These are phyloP conservation scores for Esox lucius DNA, from an alignment of 2,797 vertebrate genomes.

Conservation along the genomic window DNA sequence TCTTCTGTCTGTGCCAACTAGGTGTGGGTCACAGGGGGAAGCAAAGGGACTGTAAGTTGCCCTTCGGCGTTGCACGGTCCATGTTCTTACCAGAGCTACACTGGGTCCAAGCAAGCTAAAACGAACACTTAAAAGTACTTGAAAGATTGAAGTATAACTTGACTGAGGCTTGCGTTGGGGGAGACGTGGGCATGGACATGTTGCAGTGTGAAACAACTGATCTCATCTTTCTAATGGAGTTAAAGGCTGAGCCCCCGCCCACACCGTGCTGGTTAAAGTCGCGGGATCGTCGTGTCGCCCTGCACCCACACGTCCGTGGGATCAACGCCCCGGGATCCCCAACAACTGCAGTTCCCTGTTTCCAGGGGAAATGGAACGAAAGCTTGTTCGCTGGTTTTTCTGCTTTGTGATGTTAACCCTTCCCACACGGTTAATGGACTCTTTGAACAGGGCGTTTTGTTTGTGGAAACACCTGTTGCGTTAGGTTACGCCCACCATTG, in stretches of 20 bases:
- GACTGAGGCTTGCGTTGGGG: not conserved
- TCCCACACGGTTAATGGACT: too few species aligned
- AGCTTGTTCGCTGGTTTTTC: too few species aligned
- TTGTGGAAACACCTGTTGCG: too few species aligned
- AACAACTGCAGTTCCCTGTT: too few species aligned
- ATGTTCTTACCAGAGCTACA: too few species aligned
- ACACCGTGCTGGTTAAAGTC: slow-evolving; percentile 2
- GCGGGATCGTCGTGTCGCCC: not conserved
- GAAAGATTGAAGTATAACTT: not conserved
- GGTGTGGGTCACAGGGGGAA: not conserved
- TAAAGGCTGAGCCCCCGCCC: slow-evolving; percentile 16
- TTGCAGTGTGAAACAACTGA: not conserved
- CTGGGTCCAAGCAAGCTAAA: not conserved
- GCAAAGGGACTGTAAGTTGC: not conserved
- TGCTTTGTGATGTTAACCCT: too few species aligned
- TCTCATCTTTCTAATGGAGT: not conserved
- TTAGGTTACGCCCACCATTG: too few species aligned
- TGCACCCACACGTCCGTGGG: slow-evolving; percentile 12
- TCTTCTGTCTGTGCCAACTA: not conserved
- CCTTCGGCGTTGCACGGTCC: not conserved
- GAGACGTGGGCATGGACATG: not conserved
- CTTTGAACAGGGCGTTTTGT: too few species aligned
- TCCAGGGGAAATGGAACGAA: too few species aligned
- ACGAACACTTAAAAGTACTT: not conserved
- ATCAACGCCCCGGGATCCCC: not conserved